These are phyloP conservation scores for Mormyrus iriodes DNA, from an alignment of 2,113 vertebrate species.

Conservation along the genomic window DNA sequence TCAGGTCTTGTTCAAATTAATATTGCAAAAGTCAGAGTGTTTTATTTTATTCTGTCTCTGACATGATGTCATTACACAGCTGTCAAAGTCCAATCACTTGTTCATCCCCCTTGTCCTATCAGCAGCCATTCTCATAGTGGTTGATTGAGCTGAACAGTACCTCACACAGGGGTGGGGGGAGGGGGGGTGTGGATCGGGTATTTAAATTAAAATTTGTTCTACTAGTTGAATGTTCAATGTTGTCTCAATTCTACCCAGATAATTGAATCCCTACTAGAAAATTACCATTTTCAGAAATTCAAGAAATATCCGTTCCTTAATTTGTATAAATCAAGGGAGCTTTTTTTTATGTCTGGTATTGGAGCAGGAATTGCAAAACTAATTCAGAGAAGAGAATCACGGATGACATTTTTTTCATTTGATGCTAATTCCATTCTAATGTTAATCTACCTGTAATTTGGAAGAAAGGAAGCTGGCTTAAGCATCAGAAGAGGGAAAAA, in stretches of 20 bases:
- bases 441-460: not conserved
- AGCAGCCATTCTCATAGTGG: slow-evolving; percentile 40
- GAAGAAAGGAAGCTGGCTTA: not conserved
- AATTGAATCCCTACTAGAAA: not conserved
- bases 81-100: slow-evolving; percentile 28
- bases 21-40: slow-evolving; percentile 27
- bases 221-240: slow-evolving; percentile 29
- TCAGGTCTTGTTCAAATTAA: slow-evolving; percentile 26
- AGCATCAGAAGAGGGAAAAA: not conserved
- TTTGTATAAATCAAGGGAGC: not conserved
- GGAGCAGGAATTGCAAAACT: not conserved
- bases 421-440: not conserved
- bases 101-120: slow-evolving; percentile 18
- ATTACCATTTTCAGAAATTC: not conserved
- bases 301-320: not conserved
- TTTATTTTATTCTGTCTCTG: slow-evolving; percentile 16
- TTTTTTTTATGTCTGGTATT: not conserved
- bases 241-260: slow-evolving; percentile 24
- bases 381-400: not conserved
- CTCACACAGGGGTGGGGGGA: not conserved
- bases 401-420: not conserved
- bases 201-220: slow-evolving; percentile 2
- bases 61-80: slow-evolving; percentile 17
- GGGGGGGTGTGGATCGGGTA: not conserved
- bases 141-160: slow-evolving; percentile 17